Evolutionary conservation across 2,888 invertebrate genomes (phyloP).

Genomic region (Diloba caeruleocephala): DNA sequence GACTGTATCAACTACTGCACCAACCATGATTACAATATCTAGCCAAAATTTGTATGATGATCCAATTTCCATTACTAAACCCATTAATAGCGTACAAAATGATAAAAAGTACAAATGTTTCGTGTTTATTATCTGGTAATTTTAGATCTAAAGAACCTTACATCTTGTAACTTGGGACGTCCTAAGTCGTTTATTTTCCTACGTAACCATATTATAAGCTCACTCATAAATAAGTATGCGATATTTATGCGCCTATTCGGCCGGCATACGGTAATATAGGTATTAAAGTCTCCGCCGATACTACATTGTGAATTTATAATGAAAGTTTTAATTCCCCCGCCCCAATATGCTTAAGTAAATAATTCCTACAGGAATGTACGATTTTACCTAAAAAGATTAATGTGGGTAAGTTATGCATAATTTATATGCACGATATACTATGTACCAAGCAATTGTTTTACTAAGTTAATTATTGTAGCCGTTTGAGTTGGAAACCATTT

Average conservation of each 20-base stretch:
- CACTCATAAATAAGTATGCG: constrained; percentile 38
- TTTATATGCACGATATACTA: constrained; percentile 33
- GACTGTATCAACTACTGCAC: too few species aligned
- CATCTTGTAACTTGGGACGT: too few species aligned
- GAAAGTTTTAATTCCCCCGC: constrained; percentile 53
- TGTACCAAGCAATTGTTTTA: constrained; percentile 30
- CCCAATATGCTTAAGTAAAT: constrained; percentile 55
- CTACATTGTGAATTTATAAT: constrained; percentile 53
- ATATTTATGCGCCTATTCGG: constrained; percentile 37
- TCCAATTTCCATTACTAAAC: too few species aligned
- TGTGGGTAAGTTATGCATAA: constrained; percentile 46
- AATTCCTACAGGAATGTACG: constrained; percentile 41
- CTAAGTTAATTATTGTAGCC: constrained; percentile 35
- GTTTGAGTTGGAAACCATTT: constrained; percentile 8
- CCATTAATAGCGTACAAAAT: too few species aligned
- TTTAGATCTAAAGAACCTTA: too few species aligned
- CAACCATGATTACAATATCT: too few species aligned
- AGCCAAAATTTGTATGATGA: too few species aligned
- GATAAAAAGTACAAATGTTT: too few species aligned
- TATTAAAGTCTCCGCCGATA: constrained; percentile 42
- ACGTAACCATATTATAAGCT: constrained; percentile 33
- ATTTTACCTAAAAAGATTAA: constrained; percentile 57
- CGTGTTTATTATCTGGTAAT: too few species aligned
- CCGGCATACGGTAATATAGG: too few species aligned
- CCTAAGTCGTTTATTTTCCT: constrained; percentile 14